These are phyloP conservation scores for Zaprionus lineosus DNA, from an alignment of 2,888 invertebrate genomes.

Conservation along the genomic window DNA sequence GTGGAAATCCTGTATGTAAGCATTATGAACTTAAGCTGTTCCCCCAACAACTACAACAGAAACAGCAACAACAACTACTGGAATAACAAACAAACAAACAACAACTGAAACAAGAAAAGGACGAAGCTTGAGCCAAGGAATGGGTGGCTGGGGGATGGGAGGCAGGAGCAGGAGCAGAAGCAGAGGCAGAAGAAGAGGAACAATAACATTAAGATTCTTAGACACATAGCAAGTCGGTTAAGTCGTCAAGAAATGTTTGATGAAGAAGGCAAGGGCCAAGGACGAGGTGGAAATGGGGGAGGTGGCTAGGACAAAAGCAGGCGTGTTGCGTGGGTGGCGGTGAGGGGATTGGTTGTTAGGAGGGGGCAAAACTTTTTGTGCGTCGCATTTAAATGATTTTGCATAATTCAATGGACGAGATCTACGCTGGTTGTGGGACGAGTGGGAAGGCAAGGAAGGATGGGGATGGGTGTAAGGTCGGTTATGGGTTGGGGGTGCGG, in stretches of 20 bases:
- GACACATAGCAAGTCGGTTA: conserved; percentile 76
- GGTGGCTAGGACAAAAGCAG: too few species aligned
- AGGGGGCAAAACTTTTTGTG: conserved; percentile 45
- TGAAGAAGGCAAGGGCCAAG: too few species aligned
- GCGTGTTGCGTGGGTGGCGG: too few species aligned
- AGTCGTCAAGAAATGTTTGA: conserved; percentile 50
- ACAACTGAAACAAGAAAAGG: not conserved
- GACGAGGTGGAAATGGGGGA: too few species aligned
- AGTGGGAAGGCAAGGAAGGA: conserved; percentile 3
- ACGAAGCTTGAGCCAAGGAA: too few species aligned
- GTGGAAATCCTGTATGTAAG: conserved; percentile 31
- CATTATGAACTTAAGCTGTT: conserved; percentile 73
- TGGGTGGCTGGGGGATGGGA: too few species aligned
- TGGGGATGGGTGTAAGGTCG: too few species aligned
- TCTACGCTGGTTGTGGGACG: not conserved
- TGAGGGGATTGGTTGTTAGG: too few species aligned
- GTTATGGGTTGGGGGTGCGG: too few species aligned
- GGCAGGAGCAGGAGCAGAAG: too few species aligned
- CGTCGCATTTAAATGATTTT: conserved; percentile 76
- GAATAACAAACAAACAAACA: conserved; percentile 14
- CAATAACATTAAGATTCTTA: conserved; percentile 64
- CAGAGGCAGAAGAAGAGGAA: conserved; percentile 23
- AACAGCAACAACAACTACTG: conserved; percentile 14
- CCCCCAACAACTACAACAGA: conserved; percentile 16
- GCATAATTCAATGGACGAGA: conserved; percentile 69